Percentiles rank a stretch among this genome's conserved stretches.
Conservation (phyloP, 2,797 vertebrate species). For the Vireo griseus region DNA sequence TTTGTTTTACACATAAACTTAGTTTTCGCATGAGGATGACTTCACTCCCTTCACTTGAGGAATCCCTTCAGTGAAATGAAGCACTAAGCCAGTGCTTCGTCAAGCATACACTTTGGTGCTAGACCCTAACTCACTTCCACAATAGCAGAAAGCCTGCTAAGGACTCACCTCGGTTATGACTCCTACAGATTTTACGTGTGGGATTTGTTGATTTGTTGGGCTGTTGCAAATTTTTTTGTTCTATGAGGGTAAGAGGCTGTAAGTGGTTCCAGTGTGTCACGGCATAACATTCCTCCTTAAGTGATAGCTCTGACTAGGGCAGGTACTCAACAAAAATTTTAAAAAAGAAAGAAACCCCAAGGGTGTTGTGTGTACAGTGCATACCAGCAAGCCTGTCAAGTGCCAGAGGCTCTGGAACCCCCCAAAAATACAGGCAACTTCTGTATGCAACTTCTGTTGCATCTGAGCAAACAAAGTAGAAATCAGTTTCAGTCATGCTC, state of each 20-base stretch:
- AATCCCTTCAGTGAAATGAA: not conserved
- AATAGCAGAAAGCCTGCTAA: not conserved
- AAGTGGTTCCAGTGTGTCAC: not conserved
- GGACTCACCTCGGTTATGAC: not conserved
- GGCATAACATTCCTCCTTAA: not conserved
- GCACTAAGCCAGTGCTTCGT: not conserved
- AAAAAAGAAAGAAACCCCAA: too few species aligned
- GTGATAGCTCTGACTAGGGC: not conserved
- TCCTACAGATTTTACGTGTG: not conserved
- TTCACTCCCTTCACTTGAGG: not conserved
- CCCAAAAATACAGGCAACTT: not conserved
- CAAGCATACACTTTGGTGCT: not conserved
- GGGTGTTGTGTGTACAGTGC: not conserved
- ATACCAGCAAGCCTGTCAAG: not conserved
- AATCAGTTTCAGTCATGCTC: fast-evolving
- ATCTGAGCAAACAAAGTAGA: not conserved
- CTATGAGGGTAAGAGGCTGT: not conserved
- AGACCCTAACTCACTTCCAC: not conserved
- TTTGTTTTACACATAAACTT: not conserved
- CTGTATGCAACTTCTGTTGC: not conserved
- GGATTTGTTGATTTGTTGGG: not conserved
- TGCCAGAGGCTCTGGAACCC: not conserved
- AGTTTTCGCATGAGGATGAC: not conserved
- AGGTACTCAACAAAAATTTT: not conserved
- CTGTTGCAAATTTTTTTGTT: not conserved